A percentile compares a stretch with the other conserved stretches of the same genome.
These are phyloP conservation scores for Scaptomyza flava DNA, from an alignment of 2,888 invertebrate genomes.

Conservation along the genomic window DNA sequence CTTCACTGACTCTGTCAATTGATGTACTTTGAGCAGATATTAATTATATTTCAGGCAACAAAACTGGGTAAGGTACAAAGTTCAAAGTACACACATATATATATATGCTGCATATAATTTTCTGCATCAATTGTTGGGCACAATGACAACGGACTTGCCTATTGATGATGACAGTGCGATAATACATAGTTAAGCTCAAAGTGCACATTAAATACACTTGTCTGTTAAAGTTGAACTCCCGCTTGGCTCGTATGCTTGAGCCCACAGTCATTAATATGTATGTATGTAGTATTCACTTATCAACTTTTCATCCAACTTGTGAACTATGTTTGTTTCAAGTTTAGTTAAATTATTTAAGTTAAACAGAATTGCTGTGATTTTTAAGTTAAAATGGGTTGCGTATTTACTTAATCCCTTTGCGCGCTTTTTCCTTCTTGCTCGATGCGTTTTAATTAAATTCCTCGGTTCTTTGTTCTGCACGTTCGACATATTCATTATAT, in stretches of 20 bases:
- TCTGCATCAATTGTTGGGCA: conserved; percentile 53
- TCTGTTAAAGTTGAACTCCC: not conserved
- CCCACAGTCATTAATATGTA: conserved; percentile 11
- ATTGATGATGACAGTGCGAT: conserved; percentile 33
- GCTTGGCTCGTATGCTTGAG: conserved; percentile 8
- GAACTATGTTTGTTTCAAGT: not conserved
- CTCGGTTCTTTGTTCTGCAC: conserved; percentile 1
- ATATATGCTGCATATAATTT: conserved; percentile 52
- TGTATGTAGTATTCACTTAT: conserved; percentile 5
- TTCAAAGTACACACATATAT: too few species aligned
- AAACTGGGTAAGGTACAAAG: not conserved
- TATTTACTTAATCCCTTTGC: not conserved
- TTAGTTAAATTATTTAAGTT: not conserved
- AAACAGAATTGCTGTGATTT: not conserved
- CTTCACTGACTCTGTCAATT: not conserved
- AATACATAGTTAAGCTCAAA: conserved; percentile 38
- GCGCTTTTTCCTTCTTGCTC: not conserved
- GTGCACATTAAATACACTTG: conserved; percentile 37
- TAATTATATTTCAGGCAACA: conserved; percentile 40
- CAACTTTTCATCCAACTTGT: not conserved
- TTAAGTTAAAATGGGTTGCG: not conserved
- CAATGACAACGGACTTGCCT: conserved; percentile 17
- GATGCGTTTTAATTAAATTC: conserved; percentile 12
- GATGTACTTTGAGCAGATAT: conserved; percentile 22
- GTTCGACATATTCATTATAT: not conserved